phyloP scores from a whole-genome alignment of 1,140 invertebrate species.

The Neuroterus valhalla region DNA sequence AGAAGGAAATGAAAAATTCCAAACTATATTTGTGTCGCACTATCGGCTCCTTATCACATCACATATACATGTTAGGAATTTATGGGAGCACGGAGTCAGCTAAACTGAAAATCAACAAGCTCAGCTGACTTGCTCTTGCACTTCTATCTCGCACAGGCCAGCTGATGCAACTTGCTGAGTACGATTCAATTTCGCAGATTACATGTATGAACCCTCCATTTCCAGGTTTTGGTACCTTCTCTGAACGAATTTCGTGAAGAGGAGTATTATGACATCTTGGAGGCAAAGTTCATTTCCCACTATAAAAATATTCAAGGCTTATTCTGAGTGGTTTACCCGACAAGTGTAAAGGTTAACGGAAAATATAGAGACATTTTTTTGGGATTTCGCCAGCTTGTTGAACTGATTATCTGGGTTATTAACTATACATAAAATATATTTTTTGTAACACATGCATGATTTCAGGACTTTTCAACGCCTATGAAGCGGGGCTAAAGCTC shows the following conservation, averaged over 20 bases:
- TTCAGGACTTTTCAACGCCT: no score
- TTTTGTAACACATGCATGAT: no score
- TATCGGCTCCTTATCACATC: constrained; percentile 7
- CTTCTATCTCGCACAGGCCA: background rate
- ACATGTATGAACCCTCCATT: background rate
- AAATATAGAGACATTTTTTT: no score
- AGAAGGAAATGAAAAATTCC: constrained; percentile 29
- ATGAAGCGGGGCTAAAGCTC: no score
- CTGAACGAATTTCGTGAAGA: background rate
- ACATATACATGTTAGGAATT: constrained; percentile 23
- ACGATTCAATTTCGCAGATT: constrained; percentile 21
- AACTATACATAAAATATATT: no score
- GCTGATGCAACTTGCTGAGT: constrained; percentile 20
- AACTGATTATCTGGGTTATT: no score
- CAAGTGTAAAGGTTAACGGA: no score
- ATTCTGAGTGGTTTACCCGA: no score
- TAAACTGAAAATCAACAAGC: constrained; percentile 26
- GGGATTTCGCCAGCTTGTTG: no score
- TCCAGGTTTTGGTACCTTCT: background rate
- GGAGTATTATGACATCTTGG: no score
- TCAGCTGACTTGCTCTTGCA: constrained; percentile 22
- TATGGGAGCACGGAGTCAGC: constrained; percentile 24
- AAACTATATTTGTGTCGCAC: constrained; percentile 3
- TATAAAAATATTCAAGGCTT: no score
- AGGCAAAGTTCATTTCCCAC: no score